Conservation (phyloP, 2,888 invertebrate genomes). For the Heteromyza rotundicornis region DNA sequence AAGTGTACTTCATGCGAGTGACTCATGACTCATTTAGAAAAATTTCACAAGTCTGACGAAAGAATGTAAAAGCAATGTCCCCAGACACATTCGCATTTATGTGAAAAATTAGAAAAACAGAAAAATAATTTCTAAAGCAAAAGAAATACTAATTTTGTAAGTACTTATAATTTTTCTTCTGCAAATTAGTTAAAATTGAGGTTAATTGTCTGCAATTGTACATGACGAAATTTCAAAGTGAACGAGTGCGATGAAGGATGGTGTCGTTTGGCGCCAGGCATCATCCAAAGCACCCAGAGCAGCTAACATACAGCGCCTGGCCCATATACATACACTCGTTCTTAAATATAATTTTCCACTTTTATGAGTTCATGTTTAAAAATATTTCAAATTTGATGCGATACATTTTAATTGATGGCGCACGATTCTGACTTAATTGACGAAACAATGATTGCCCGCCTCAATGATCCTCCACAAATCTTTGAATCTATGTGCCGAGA, state of each 20-base stretch:
- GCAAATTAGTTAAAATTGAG: conserved; percentile 19
- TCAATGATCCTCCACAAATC: background rate
- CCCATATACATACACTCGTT: too few relatives aligned
- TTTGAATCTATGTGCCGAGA: background rate
- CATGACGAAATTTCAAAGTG: background rate
- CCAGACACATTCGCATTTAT: too few relatives aligned
- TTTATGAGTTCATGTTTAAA: conserved; percentile 41
- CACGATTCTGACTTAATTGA: background rate
- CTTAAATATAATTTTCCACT: background rate
- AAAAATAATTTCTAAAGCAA: too few relatives aligned
- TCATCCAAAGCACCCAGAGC: background rate
- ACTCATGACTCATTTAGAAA: too few relatives aligned
- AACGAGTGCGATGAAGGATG: background rate
- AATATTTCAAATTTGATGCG: conserved; percentile 24
- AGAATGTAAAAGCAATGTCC: too few relatives aligned
- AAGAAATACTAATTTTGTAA: too few relatives aligned
- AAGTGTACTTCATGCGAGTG: too few relatives aligned
- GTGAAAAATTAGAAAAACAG: too few relatives aligned
- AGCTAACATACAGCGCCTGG: too few relatives aligned
- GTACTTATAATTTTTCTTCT: background rate
- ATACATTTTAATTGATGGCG: background rate
- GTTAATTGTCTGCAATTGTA: conserved; percentile 18
- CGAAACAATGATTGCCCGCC: background rate
- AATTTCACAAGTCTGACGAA: too few relatives aligned
- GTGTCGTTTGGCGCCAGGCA: background rate